These are phyloP conservation scores for Archips xylosteana DNA, from an alignment of 2,888 invertebrate genomes.

Conservation along the genomic window DNA sequence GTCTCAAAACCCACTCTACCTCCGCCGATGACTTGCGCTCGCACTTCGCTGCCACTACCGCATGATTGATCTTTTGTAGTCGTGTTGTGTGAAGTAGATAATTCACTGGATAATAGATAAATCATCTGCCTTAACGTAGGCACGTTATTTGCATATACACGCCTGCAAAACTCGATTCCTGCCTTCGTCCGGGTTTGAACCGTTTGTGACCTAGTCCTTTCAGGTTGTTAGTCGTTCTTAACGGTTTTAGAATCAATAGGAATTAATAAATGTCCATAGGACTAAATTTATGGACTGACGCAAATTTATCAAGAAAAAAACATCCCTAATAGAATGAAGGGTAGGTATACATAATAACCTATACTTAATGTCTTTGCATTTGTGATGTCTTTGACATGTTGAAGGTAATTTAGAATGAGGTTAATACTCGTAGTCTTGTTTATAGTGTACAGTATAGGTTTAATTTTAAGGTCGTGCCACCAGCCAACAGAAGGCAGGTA, in stretches of 20 bases:
- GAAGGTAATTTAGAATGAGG: no score
- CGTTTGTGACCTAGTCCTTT: conserved; percentile 15
- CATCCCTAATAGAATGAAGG: neutral
- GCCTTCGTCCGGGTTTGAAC: conserved; percentile 13
- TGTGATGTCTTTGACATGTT: no score
- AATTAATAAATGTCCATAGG: neutral
- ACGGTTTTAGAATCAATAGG: conserved; percentile 12
- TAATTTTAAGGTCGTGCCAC: neutral
- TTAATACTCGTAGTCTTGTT: no score
- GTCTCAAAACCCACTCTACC: neutral
- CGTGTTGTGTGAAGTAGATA: conserved; percentile 29
- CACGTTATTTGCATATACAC: conserved; percentile 23
- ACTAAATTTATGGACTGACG: neutral
- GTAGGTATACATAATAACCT: neutral
- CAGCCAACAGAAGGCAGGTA: neutral
- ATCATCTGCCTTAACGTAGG: conserved; percentile 8
- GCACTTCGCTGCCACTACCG: conserved; percentile 13
- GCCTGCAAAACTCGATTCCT: neutral
- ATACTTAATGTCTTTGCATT: no score
- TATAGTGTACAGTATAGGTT: no score
- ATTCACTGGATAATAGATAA: conserved; percentile 26
- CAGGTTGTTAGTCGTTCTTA: neutral
- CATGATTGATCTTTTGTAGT: conserved; percentile 39
- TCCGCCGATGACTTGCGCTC: conserved; percentile 18
- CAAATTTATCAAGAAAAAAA: neutral